These are phyloP conservation scores for Macaria liturata DNA, from an alignment of 2,888 invertebrate genomes.

Conservation along the genomic window DNA sequence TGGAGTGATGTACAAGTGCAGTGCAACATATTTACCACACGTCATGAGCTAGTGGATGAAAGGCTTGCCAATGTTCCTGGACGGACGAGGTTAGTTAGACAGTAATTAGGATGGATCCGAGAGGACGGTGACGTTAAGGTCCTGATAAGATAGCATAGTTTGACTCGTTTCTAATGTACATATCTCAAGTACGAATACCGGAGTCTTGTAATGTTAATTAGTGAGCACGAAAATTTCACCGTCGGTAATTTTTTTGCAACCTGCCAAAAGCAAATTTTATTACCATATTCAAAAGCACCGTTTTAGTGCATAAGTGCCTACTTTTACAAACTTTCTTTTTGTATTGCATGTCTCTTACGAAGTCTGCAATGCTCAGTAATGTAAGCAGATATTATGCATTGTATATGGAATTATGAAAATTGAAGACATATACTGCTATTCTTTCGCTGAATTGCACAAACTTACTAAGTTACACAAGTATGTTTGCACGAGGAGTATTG, in stretches of 20 bases:
- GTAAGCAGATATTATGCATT: slow-evolving; percentile 28
- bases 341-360: slow-evolving; percentile 10
- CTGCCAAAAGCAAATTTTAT: too few relatives aligned
- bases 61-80: slow-evolving; percentile 69
- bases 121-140: slow-evolving; percentile 12
- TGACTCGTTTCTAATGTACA: background rate
- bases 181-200: too few relatives aligned
- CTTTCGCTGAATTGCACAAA: slow-evolving; percentile 27
- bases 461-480: slow-evolving; percentile 25
- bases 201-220: too few relatives aligned
- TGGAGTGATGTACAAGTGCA: slow-evolving; percentile 69
- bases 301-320: too few relatives aligned
- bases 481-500: slow-evolving; percentile 5
- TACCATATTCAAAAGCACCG: too few relatives aligned
- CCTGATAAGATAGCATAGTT: slow-evolving; percentile 4
- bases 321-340: slow-evolving; percentile 9
- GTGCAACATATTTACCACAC: slow-evolving; percentile 58
- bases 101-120: background rate
- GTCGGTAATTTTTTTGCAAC: too few relatives aligned
- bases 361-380: slow-evolving; percentile 10
- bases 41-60: slow-evolving; percentile 61
- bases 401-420: slow-evolving; percentile 26
- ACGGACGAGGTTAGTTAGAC: slow-evolving; percentile 72
- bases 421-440: slow-evolving; percentile 22
- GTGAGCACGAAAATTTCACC: too few relatives aligned